These are phyloP conservation scores for Stenichneumon culpator DNA, from an alignment of 2,888 invertebrate genomes.

Conservation along the genomic window DNA sequence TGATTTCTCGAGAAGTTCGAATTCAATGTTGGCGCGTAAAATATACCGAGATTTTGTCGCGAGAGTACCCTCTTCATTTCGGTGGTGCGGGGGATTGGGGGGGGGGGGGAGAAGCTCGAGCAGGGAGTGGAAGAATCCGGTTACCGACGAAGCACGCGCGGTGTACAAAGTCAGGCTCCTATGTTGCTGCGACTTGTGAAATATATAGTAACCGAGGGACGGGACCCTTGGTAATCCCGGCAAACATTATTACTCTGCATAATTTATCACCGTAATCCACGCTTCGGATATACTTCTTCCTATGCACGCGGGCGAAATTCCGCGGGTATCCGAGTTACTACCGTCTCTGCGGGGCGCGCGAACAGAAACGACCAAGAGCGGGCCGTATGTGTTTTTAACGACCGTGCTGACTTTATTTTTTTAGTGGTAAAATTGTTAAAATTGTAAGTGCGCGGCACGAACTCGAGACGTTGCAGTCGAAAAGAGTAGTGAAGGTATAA, in stretches of 20 bases:
- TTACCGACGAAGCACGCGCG: neutral
- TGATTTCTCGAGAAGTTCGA: neutral
- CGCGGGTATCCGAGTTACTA: neutral
- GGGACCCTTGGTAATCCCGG: conserved; percentile 64
- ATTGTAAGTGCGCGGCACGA: neutral
- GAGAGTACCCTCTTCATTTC: neutral
- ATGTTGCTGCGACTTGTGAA: conserved; percentile 35
- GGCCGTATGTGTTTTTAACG: neutral
- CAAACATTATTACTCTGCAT: conserved; percentile 68
- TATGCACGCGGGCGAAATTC: conserved; percentile 7
- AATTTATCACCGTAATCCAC: conserved; percentile 68
- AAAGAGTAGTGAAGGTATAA: neutral
- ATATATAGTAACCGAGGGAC: conserved; percentile 62
- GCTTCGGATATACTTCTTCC: conserved; percentile 65
- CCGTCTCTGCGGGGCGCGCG: neutral
- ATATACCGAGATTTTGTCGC: neutral
- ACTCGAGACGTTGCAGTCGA: neutral
- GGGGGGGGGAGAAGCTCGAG: neutral
- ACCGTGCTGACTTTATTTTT: neutral
- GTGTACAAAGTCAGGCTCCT: neutral
- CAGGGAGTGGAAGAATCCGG: neutral
- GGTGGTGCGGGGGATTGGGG: neutral
- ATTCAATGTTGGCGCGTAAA: too few relatives aligned
- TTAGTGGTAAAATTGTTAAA: neutral
- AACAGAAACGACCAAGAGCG: neutral